Conservation (phyloP, 2,113 vertebrate species). For the Thalassoma bifasciatum region DNA sequence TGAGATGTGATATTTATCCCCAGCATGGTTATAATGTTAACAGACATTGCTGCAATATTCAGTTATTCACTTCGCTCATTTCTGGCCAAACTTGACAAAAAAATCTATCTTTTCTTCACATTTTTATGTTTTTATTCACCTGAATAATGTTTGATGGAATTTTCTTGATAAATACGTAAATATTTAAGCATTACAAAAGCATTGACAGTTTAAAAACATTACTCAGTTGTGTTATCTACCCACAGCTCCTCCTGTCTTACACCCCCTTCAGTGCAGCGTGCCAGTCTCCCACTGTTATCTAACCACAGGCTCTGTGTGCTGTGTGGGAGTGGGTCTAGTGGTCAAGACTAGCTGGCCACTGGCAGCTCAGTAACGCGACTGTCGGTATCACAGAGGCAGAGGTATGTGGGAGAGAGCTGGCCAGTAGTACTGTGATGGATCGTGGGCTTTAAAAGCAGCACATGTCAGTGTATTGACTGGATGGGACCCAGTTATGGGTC, state of each 20-base stretch:
- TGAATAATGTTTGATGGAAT: background rate
- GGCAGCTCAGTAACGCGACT: slow-evolving; percentile 56
- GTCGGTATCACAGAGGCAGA: slow-evolving; percentile 63
- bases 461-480: slow-evolving; percentile 61
- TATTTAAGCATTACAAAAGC: slow-evolving; percentile 8
- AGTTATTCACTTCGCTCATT: background rate
- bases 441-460: slow-evolving; percentile 67
- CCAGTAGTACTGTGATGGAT: slow-evolving; percentile 52
- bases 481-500: slow-evolving; percentile 47
- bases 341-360: slow-evolving; percentile 77
- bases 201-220: slow-evolving; percentile 36
- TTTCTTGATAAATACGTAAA: background rate
- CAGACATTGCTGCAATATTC: background rate
- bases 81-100: background rate
- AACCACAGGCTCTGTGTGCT: slow-evolving; percentile 68
- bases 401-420: slow-evolving; percentile 77
- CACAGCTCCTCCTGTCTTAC: slow-evolving; percentile 73
- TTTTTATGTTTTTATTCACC: background rate
- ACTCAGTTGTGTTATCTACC: slow-evolving; percentile 63
- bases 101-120: background rate
- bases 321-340: slow-evolving; percentile 77
- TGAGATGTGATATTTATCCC: background rate
- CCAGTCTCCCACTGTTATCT: slow-evolving; percentile 77
- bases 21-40: background rate
- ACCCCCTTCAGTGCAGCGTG: slow-evolving; percentile 63